These are phyloP conservation scores for Sturnus vulgaris DNA, from an alignment of 2,113 vertebrate species.

Conservation along the genomic window DNA sequence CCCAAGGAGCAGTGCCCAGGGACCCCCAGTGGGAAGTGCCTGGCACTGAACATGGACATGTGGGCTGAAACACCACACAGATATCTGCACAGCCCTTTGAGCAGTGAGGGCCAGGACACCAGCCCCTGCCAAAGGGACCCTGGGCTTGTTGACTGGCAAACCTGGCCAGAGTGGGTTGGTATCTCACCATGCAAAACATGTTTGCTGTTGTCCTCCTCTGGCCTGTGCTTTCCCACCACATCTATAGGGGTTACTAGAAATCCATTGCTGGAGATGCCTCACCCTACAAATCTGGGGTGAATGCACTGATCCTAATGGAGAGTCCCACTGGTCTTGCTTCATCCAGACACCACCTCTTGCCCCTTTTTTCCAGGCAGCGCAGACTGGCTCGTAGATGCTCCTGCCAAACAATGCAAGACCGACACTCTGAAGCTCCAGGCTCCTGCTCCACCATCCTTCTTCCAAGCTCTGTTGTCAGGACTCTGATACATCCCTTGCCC, in stretches of 20 bases:
- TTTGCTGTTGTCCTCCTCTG: background rate
- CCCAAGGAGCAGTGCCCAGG: background rate
- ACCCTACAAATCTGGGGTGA: background rate
- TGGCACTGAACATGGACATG: rapidly evolving
- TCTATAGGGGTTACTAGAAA: background rate
- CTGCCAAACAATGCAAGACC: background rate
- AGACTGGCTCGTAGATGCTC: background rate
- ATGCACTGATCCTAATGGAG: background rate
- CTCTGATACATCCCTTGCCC: background rate
- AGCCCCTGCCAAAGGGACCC: background rate
- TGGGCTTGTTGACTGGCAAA: background rate
- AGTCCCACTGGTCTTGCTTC: background rate
- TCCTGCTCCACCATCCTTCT: background rate
- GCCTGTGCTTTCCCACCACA: background rate
- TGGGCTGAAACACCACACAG: background rate
- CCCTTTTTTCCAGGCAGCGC: background rate
- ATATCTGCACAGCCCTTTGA: background rate
- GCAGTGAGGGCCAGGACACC: rapidly evolving
- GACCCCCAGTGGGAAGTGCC: background rate
- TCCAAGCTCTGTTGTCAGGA: background rate
- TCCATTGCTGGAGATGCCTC: background rate
- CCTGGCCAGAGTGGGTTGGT: background rate
- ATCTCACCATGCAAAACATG: background rate
- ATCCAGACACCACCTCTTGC: background rate
- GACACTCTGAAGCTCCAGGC: background rate